Conservation (phyloP, 2,113 vertebrate species). For the Patagioenas fasciata region DNA sequence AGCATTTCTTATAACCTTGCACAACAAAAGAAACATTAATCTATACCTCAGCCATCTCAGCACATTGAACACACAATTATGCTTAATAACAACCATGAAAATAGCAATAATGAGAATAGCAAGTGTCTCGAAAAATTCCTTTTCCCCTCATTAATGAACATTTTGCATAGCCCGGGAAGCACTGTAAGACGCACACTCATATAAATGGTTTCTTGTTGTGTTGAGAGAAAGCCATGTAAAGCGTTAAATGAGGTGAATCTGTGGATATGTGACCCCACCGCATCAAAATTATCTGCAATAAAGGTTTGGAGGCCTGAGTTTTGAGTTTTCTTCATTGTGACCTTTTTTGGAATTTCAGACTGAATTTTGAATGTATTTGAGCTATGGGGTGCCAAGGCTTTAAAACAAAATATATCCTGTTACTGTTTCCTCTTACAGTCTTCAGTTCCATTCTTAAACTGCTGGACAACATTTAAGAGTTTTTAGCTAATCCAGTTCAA, state of each 20-base stretch:
- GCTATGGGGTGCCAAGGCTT: background rate
- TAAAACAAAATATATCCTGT: conserved; percentile 27
- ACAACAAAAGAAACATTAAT: conserved; percentile 16
- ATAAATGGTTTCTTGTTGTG: background rate
- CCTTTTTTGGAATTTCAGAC: background rate
- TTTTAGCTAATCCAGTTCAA: background rate
- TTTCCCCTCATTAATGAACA: background rate
- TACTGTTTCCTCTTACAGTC: background rate
- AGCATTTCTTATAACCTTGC: conserved; percentile 10
- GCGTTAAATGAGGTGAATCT: conserved; percentile 1
- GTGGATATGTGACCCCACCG: background rate
- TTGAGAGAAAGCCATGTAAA: background rate
- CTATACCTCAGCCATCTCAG: background rate
- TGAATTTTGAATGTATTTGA: background rate
- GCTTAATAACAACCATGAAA: background rate
- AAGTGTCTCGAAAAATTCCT: background rate
- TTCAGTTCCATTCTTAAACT: conserved; percentile 1
- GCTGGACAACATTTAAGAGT: background rate
- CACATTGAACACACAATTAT: background rate
- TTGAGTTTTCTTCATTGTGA: background rate
- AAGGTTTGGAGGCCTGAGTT: background rate
- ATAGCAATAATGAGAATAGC: background rate
- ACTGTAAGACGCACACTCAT: background rate
- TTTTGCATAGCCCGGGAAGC: background rate
- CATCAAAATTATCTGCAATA: background rate